phyloP scores from a whole-genome alignment of 2,888 invertebrate genomes.

The Drosophila paranaensis region DNA sequence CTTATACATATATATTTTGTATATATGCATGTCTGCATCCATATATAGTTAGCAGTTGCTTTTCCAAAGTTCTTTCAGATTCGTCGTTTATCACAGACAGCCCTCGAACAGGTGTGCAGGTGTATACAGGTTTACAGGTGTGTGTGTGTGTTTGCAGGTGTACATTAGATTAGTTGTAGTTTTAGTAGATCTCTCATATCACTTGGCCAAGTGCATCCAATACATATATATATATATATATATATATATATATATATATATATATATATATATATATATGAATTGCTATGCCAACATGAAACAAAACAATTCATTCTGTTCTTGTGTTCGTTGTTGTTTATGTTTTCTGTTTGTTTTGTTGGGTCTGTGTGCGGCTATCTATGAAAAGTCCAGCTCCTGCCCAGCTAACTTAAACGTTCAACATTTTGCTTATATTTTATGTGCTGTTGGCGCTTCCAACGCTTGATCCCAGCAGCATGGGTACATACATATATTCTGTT shows the following conservation, averaged over 20 bases:
- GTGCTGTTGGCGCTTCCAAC: slow-evolving; percentile 26
- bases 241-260: not conserved
- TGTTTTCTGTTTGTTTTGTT: not conserved
- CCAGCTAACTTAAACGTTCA: slow-evolving; percentile 5
- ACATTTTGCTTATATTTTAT: not conserved
- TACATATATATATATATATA: too few species aligned
- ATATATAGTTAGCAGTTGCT: slow-evolving; percentile 1
- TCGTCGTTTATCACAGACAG: slow-evolving; percentile 38
- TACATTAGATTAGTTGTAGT: not conserved
- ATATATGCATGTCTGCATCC: not conserved
- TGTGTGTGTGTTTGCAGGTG: slow-evolving; percentile 2
- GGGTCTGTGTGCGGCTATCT: not conserved
- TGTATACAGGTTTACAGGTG: not conserved
- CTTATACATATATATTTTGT: not conserved
- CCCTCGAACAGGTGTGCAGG: slow-evolving; percentile 5
- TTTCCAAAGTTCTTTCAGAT: not conserved
- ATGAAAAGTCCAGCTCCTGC: not conserved
- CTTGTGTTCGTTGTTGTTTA: not conserved
- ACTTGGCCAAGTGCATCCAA: slow-evolving; percentile 15
- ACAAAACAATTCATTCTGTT: not conserved
- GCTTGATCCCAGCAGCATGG: slow-evolving; percentile 7
- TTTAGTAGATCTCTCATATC: not conserved
- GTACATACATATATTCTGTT: not conserved
- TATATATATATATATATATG: not conserved
- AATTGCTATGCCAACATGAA: not conserved